phyloP scores from a whole-genome alignment of 2,888 invertebrate species.

The Sarcophaga variegata region DNA sequence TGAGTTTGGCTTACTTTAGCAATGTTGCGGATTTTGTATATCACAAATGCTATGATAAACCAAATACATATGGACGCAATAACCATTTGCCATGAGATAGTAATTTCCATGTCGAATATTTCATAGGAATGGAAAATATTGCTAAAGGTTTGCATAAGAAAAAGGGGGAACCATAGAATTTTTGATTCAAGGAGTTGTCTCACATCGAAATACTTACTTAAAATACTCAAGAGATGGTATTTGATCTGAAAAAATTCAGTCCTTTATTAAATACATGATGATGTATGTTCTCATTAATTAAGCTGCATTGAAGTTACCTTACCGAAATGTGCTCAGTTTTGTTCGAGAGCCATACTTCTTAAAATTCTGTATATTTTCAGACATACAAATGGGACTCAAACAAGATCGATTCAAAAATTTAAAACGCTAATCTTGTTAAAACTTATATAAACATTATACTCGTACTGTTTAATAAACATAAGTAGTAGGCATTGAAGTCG shows the following conservation, averaged over 20 bases:
- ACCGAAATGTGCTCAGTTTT: too few species aligned
- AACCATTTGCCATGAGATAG: conserved; percentile 74
- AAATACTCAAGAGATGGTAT: not conserved
- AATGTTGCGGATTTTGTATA: not conserved
- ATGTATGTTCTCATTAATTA: too few species aligned
- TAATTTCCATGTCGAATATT: conserved; percentile 31
- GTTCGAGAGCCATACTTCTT: too few species aligned
- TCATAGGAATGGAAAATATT: conserved; percentile 31
- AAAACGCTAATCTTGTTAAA: too few species aligned
- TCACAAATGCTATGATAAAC: conserved; percentile 69
- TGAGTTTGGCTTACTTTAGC: not conserved
- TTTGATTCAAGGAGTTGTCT: not conserved
- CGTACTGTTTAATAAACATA: too few species aligned
- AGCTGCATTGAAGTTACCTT: too few species aligned
- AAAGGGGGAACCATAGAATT: not conserved
- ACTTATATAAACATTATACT: too few species aligned
- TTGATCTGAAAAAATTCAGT: conserved; percentile 1
- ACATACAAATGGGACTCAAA: too few species aligned
- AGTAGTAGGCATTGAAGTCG: too few species aligned
- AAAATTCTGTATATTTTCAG: too few species aligned
- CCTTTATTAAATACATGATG: too few species aligned
- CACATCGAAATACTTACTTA: conserved; percentile 9
- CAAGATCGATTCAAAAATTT: too few species aligned
- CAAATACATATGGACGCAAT: conserved; percentile 71
- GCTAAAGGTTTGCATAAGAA: conserved; percentile 25